Evolutionary conservation across 2,797 vertebrate genomes (phyloP), one percentile per base, ranked within the genome.

Genomic region (Echiichthys vipera): DNA sequence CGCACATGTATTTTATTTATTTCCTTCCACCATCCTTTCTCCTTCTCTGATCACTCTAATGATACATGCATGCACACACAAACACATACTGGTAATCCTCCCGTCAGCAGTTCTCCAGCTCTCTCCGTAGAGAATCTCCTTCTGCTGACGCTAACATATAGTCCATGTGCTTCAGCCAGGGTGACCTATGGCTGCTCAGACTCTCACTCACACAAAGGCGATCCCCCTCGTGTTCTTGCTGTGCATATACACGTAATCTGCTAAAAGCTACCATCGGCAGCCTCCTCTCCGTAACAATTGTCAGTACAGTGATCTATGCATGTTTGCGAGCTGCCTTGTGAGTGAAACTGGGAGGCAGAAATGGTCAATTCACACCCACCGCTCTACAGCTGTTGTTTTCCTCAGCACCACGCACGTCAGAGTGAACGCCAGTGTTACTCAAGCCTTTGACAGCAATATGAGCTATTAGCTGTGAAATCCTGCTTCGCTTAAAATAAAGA

Each of bases 101-200:
- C 51, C 46, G 85, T 89, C 92, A 90, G 90, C 85, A 84, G 22
- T 82, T 87, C 80, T 84, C 54, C 59, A 32, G n/a, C 58, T 78
- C 54, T 40, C 56, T 55, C 57, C 22, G 14, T 51, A 59, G 78
- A 84, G 65, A 68, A 69, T 56, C 74, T 72, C 70, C 46, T 80
- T 90, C 59, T 91, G 88, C 88, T 89, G 88, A 91, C 54, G 18
- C 64, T 66, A 81, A 85, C 84, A 71, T 83, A 66, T 74, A 88
- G 85, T 84, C 78, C 54, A 68, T 82, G 82, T 25, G 71, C 74
- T 80, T 71, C 71, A 69, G 75, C 78, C 61, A 22, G 56, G 65
- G 71, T 74, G 78, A 89, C 86, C 87, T 75, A 50, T 71, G 63
- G 55, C 63, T 1, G 25, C 64, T 69, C 47, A 67, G 36, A 62